Percentiles rank a stretch among this genome's conserved stretches.
These are phyloP conservation scores for Oegoconia quadripuncta DNA, from an alignment of 2,888 invertebrate genomes.

Conservation along the genomic window DNA sequence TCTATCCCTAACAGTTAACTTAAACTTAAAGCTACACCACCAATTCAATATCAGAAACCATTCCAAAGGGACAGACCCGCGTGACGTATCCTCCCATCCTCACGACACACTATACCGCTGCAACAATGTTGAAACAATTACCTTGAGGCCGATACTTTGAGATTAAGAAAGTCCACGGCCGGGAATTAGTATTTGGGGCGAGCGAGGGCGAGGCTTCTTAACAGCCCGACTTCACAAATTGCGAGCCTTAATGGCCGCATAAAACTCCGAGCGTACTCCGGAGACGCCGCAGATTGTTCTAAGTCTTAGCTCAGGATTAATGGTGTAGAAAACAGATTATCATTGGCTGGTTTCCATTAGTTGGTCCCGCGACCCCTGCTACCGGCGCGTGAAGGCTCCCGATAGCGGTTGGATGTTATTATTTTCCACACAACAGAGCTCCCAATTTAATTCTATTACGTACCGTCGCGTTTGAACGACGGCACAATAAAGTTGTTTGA, in stretches of 20 bases:
- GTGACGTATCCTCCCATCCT: not conserved
- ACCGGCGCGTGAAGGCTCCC: conserved; percentile 74
- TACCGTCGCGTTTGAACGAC: conserved; percentile 75
- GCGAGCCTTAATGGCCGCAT: conserved; percentile 78
- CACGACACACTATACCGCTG: conserved; percentile 31
- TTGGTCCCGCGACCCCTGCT: conserved; percentile 64
- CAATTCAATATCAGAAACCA: too few relatives aligned
- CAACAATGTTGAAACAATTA: conserved; percentile 77
- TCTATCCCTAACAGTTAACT: too few relatives aligned
- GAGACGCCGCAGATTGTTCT: conserved; percentile 76
- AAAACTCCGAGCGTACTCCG: conserved; percentile 73
- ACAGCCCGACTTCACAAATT: conserved; percentile 78
- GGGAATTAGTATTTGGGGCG: conserved; percentile 72
- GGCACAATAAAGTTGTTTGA: conserved; percentile 71
- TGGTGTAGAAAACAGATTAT: conserved; percentile 81
- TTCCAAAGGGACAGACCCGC: too few relatives aligned
- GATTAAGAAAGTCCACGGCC: conserved; percentile 77
- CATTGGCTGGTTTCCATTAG: conserved; percentile 78
- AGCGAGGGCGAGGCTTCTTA: conserved; percentile 67
- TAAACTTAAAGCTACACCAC: too few relatives aligned
- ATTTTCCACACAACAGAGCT: conserved; percentile 77
- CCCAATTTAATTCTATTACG: conserved; percentile 78
- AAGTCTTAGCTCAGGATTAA: conserved; percentile 79
- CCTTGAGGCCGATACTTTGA: conserved; percentile 74
- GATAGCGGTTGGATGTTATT: conserved; percentile 73